Evolutionary conservation across 2,113 vertebrate species (phyloP), one percentile per base, ranked within the genome.

Genomic region (Pelmatolapia mariae): DNA sequence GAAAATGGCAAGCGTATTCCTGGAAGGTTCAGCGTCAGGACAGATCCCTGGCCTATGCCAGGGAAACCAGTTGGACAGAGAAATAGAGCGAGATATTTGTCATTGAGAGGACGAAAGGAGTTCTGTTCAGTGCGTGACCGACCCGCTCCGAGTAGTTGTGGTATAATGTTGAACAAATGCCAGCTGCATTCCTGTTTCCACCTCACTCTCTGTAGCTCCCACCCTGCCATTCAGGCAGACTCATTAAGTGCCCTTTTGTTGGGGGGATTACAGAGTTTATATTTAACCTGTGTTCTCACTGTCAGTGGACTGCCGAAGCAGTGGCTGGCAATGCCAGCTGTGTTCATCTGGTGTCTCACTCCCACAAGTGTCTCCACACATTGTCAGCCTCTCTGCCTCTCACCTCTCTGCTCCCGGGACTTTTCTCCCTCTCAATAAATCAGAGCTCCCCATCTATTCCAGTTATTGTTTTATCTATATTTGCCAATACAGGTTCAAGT

Each of bases 261-360:
- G 79, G 66, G 81, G 33, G 91, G 86, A 91, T 94, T 92, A 93
- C 57, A 81, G 40, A 68, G 89, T 91, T 89, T 94, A 93, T 92
- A 93, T 94, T 92, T 94, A 92, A 86, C 91, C 84, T 84, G 40
- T 66, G 85, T 53, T 91, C 83, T 84, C 82, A 85, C 68, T 80
- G 73, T 89, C 63, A 59, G 52, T 87, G 50, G 83, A 88, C 85
- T 80, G 24, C n/a, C 3, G 2, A 53, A 85, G 86, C 50, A 81
- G 50, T 82, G 85, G 79, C 84, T 86, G 83, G 47, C 68, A 31
- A 24, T 85, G 57, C 71, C 63, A 38, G 82, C 81, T 83, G 66
- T 85, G 73, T 86, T 81, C 11, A 29, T 84, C 80, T 87, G 90
- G 66, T 22, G 19, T 90, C 88, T 86, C 45, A 43, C 36, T 90